A percentile compares a stretch with the other conserved stretches of the same genome.
phyloP scores from a whole-genome alignment of 1,140 invertebrate species.

The Tachypleus tridentatus region DNA sequence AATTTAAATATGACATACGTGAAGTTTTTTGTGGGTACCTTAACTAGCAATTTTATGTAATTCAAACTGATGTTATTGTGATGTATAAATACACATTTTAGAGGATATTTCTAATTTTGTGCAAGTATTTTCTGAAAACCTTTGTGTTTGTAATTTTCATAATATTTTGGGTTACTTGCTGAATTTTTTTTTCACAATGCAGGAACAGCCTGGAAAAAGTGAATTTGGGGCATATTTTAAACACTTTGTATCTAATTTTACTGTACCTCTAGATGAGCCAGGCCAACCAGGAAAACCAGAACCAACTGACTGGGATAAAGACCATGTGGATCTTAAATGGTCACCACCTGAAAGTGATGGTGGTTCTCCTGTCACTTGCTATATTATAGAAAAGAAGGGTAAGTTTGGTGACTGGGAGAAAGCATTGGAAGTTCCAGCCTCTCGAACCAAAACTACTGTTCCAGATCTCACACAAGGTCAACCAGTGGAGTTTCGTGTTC shows the following conservation, averaged over 20 bases:
- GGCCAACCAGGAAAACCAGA: conserved; percentile 82
- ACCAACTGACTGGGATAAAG: conserved; percentile 91
- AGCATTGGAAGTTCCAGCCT: conserved; percentile 65
- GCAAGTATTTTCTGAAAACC: background rate
- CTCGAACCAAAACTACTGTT: conserved; percentile 67
- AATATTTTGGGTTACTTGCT: too few species aligned
- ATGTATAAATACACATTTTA: background rate
- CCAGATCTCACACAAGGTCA: conserved; percentile 81
- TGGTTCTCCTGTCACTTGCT: conserved; percentile 69
- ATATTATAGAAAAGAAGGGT: conserved; percentile 84
- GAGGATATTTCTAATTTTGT: background rate
- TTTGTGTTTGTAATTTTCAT: too few species aligned
- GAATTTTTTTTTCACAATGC: too few species aligned
- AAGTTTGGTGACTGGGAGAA: conserved; percentile 94
- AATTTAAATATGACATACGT: too few species aligned
- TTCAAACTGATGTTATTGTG: too few species aligned
- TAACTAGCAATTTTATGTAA: too few species aligned
- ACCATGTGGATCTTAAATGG: conserved; percentile 80
- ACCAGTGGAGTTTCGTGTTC: conserved; percentile 78
- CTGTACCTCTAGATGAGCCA: conserved; percentile 56
- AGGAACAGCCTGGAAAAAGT: too few species aligned
- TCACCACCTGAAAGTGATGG: conserved; percentile 63
- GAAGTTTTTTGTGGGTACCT: too few species aligned
- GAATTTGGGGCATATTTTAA: too few species aligned
- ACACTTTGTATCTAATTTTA: too few species aligned